Conservation (phyloP, 2,888 invertebrate species). For the Calliscelio sp. region DNA sequence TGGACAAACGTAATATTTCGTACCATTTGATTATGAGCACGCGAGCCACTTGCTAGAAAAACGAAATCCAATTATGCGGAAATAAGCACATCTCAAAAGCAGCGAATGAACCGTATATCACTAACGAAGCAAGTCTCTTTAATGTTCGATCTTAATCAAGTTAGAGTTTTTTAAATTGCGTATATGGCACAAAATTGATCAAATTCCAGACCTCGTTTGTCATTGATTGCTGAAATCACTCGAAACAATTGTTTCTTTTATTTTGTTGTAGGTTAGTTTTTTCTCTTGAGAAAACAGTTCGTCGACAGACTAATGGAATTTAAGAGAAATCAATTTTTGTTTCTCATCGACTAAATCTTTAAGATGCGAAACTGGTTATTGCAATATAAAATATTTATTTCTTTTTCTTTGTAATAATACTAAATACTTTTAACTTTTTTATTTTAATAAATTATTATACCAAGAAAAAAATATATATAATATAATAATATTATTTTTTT, state of each 20-base stretch:
- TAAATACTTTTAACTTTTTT: too few relatives aligned
- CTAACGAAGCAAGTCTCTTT: constrained; percentile 61
- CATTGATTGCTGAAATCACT: constrained; percentile 43
- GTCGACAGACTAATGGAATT: too few relatives aligned
- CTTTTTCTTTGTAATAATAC: too few relatives aligned
- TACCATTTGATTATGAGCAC: constrained; percentile 47
- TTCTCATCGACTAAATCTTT: too few relatives aligned
- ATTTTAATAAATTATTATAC: too few relatives aligned
- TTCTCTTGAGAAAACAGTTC: too few relatives aligned
- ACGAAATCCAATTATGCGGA: constrained; percentile 52
- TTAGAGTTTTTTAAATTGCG: constrained; percentile 52
- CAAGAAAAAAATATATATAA: too few relatives aligned
- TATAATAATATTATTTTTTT: too few relatives aligned
- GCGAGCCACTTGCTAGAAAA: constrained; percentile 26
- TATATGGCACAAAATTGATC: constrained; percentile 37
- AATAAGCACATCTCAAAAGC: constrained; percentile 49
- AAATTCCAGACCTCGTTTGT: constrained; percentile 53
- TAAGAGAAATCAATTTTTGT: too few relatives aligned
- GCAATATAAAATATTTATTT: too few relatives aligned
- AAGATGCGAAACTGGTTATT: too few relatives aligned
- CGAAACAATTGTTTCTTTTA: constrained; percentile 40
- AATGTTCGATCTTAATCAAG: constrained; percentile 63
- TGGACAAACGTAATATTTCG: constrained; percentile 52
- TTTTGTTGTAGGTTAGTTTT: too few relatives aligned
- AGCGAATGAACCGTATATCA: constrained; percentile 51